Evolutionary conservation across 1,140 invertebrate species (phyloP).

Genomic region (Diabrotica undecimpunctata): DNA sequence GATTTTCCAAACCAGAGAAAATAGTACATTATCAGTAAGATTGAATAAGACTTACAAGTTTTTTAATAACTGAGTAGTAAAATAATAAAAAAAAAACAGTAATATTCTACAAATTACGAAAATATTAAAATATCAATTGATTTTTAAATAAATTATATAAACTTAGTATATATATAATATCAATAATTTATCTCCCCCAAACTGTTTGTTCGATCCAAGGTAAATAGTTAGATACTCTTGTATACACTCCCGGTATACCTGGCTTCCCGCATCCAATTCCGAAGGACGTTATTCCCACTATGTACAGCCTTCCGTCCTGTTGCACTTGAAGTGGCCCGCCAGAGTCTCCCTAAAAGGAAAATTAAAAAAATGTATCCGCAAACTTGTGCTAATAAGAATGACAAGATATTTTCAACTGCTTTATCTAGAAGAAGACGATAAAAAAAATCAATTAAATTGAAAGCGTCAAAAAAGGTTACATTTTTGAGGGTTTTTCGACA

Average conservation of each 20-base stretch:
- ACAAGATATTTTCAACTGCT: background rate
- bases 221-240: constrained; percentile 55
- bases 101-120: too few species aligned
- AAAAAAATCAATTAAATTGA: background rate
- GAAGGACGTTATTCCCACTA: constrained; percentile 60
- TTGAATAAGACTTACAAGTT: too few species aligned
- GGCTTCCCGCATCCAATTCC: constrained; percentile 54
- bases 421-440: background rate
- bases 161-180: too few species aligned
- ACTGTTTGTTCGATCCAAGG: constrained; percentile 59
- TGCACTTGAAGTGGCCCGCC: constrained; percentile 61
- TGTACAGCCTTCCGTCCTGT: constrained; percentile 46
- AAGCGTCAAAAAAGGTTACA: background rate
- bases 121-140: too few species aligned
- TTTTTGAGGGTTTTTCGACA: too few species aligned
- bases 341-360: constrained; percentile 59
- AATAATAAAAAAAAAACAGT: too few species aligned
- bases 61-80: too few species aligned
- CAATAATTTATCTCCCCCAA: constrained; percentile 39
- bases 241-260: constrained; percentile 59
- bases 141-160: too few species aligned
- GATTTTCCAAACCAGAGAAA: too few species aligned
- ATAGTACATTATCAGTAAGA: too few species aligned
- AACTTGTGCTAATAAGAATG: background rate
- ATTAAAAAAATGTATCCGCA: background rate